Percentiles rank a stretch among this genome's conserved stretches.
phyloP scores from a whole-genome alignment of 2,113 vertebrate species.

The Pelmatolapia mariae region DNA sequence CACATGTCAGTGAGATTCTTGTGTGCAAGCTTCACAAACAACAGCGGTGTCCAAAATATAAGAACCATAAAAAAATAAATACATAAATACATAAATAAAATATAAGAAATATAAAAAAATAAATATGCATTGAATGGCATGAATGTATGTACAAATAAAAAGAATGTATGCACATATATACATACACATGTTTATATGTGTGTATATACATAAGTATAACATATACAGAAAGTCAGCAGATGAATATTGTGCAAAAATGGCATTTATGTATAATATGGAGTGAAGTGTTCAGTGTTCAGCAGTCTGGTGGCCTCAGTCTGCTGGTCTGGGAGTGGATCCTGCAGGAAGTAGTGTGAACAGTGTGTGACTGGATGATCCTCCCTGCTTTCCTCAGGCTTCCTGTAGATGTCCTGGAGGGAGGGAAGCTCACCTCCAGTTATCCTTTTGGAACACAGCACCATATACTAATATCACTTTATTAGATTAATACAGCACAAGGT shows the following conservation, averaged over 20 bases:
- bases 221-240: background rate
- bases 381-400: background rate
- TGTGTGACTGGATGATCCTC: background rate
- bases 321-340: background rate
- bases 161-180: background rate
- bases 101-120: background rate
- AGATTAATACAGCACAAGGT: background rate
- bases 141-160: background rate
- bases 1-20: background rate
- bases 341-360: background rate
- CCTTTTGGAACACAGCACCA: background rate
- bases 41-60: background rate
- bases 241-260: background rate
- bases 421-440: background rate
- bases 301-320: background rate
- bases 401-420: no score
- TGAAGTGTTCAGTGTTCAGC: background rate
- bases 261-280: background rate
- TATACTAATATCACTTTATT: background rate
- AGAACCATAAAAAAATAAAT: background rate
- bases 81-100: background rate
- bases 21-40: background rate
- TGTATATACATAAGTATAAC: background rate
- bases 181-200: background rate
- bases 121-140: background rate